Base-by-base conservation (phyloP, 2,113 vertebrate species). In the Chitala chitala region DNA sequence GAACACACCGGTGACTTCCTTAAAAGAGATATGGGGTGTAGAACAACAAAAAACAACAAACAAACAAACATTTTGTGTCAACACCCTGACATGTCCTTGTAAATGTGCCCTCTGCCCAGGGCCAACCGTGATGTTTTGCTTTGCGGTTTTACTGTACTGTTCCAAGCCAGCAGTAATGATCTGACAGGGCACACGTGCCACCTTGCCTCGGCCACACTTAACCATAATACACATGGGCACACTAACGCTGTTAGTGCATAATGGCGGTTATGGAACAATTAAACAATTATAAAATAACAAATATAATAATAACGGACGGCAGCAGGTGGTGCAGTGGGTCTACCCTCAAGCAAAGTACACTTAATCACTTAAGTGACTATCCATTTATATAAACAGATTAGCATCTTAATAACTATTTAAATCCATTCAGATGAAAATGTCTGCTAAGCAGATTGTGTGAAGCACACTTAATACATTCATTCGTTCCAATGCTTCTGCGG, bases 301-400 rank as follows among this genome's bases (percentile, higher is more conserved):
- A 55, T 2, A n/a, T 22, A 17, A 46, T 46, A 5, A 55, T 5
- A 55, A 55, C 2, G 2, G 53, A 55, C n/a, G 7, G 53, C 53
- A n/a, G 2, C 6, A 55, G 22, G 1, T 55, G 13, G 1, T 22
- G 53, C 6, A 22, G 53, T 55, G 56, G 71, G 58, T 40, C 38
- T 69, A 26, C 76, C 69, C 55, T 40, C 42, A 74, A 63, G 65
- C 24, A 50, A 69, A 48, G 66, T 48, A 54, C 26, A 42, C 4
- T 13, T 29, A 20, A 36, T 54, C 15, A 55, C 3, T 5, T 55
- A 22, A 17, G n/a, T 55, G 38, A 66, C 17, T 3, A 24, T 44
- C 20, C 36, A 15, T 5, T 10, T 44, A 20, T 42, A 33, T 44
- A n/a, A 44, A 42, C n/a, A 22, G 38, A 42, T 42, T 44, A 44